phyloP scores from a whole-genome alignment of 1,140 invertebrate genomes.

The Orius insidiosus region DNA sequence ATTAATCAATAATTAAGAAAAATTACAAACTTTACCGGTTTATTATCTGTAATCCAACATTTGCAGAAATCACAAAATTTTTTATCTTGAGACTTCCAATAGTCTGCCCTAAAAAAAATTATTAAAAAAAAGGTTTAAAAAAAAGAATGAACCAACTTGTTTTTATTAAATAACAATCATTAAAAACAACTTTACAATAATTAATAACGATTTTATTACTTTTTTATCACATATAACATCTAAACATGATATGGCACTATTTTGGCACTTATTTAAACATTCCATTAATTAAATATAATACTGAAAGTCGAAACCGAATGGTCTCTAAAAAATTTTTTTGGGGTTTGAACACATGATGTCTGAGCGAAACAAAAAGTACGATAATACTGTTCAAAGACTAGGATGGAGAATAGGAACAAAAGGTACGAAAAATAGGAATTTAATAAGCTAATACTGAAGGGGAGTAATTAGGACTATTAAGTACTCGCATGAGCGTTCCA shows the following conservation, averaged over 20 bases:
- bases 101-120: slow-evolving; percentile 60
- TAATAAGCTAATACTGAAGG: background rate
- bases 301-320: too few species aligned
- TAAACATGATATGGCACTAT: slow-evolving; percentile 2
- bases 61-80: slow-evolving; percentile 97
- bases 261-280: slow-evolving; percentile 10
- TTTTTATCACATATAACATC: too few species aligned
- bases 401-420: slow-evolving; percentile 11
- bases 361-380: too few species aligned
- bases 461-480: too few species aligned
- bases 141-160: background rate
- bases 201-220: background rate
- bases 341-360: too few species aligned
- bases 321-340: too few species aligned
- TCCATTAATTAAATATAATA: slow-evolving; percentile 1
- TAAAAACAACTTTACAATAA: background rate
- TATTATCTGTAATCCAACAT: slow-evolving; percentile 95
- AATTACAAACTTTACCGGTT: slow-evolving; percentile 48
- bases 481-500: too few species aligned
- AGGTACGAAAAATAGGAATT: background rate
- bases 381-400: background rate
- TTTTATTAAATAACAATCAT: too few species aligned
- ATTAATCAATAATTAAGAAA: background rate
- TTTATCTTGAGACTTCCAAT: slow-evolving; percentile 89
- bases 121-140: background rate